Conservation (phyloP, 2,888 invertebrate species). For the Rhaphigaster nebulosa region DNA sequence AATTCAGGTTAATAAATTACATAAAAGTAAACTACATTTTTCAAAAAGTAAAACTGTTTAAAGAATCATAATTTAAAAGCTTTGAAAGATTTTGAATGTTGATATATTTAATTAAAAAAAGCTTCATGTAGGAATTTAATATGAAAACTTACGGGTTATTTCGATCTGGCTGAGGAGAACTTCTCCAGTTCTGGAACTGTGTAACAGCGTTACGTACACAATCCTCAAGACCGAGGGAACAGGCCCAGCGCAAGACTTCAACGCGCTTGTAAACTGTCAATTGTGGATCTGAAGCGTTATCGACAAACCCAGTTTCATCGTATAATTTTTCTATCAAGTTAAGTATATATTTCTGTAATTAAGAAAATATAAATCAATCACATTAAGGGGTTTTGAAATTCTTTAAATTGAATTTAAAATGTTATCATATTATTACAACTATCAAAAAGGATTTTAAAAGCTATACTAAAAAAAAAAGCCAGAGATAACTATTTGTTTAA, state of each 20-base stretch:
- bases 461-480: no score
- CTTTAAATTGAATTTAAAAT: not conserved
- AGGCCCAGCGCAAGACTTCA: conserved; percentile 81
- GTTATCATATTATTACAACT: not conserved
- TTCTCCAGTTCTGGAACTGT: conserved; percentile 83
- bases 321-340: conserved; percentile 78
- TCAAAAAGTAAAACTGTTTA: no score
- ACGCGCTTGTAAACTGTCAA: conserved; percentile 79
- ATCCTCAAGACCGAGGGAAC: conserved; percentile 79
- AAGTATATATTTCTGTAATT: conserved; percentile 78
- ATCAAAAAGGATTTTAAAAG: no score
- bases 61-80: no score
- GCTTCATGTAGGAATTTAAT: no score
- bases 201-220: conserved; percentile 81
- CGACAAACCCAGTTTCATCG: conserved; percentile 77
- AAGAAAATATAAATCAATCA: not conserved
- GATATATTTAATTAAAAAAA: no score
- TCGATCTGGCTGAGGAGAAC: conserved; percentile 78
- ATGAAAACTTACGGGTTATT: conserved; percentile 78
- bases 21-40: no score
- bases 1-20: no score
- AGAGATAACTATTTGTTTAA: no score
- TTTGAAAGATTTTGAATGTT: no score
- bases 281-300: conserved; percentile 76
- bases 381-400: no score